Conservation (phyloP, 2,113 vertebrate genomes). For the Campylorhamphus procurvoides region DNA sequence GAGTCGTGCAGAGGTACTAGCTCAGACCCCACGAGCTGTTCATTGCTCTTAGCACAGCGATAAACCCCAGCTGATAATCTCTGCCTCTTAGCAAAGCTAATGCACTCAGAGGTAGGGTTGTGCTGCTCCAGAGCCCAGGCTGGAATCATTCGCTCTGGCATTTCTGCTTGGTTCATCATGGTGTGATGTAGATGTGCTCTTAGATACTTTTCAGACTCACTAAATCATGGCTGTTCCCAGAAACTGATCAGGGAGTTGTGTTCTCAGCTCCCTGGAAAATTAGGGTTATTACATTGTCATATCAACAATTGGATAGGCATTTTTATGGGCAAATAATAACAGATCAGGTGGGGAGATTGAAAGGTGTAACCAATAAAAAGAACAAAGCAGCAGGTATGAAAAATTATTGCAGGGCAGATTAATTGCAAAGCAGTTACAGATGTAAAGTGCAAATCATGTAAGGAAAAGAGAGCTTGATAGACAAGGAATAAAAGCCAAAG, state of each 20-base stretch:
- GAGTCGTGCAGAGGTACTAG: not conserved
- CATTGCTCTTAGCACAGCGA: not conserved
- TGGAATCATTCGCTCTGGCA: not conserved
- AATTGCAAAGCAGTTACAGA: not conserved
- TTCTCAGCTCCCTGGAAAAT: not conserved
- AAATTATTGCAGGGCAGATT: not conserved
- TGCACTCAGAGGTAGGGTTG: not conserved
- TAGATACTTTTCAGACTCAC: not conserved
- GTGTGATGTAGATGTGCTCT: accelerated
- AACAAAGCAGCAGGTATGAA: not conserved
- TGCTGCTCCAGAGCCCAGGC: not conserved
- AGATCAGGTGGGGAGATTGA: not conserved
- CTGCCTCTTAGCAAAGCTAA: not conserved
- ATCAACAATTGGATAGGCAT: not conserved
- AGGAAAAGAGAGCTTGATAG: not conserved
- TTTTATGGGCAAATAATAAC: not conserved
- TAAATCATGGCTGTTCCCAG: not conserved
- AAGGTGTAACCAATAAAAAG: constrained; percentile 13
- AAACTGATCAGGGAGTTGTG: not conserved
- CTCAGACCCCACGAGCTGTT: not conserved
- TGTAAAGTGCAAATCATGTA: not conserved
- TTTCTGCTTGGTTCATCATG: not conserved
- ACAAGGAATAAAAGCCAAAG: constrained; percentile 43
- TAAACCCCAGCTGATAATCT: not conserved
- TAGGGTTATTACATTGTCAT: not conserved